phyloP scores from a whole-genome alignment of 2,888 invertebrate species.

The Labia minor region DNA sequence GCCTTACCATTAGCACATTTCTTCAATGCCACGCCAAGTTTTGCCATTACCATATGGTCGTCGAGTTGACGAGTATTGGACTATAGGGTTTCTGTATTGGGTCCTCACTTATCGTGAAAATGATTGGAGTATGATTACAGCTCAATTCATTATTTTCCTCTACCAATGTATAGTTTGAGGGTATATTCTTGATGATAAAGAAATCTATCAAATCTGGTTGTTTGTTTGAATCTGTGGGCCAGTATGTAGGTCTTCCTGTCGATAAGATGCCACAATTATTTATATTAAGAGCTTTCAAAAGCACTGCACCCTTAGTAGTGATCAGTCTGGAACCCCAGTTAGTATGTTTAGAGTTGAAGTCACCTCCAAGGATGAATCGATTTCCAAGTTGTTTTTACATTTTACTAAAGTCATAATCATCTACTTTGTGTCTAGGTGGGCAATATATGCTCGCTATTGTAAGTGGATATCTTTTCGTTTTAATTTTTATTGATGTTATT shows the following conservation, averaged over 20 bases:
- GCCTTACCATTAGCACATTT: background rate
- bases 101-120: background rate
- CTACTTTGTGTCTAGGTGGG: background rate
- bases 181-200: background rate
- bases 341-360: no score
- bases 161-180: background rate
- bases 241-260: background rate
- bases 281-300: background rate
- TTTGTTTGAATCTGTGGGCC: background rate
- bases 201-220: background rate
- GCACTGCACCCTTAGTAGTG: background rate
- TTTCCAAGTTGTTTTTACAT: slow-evolving; percentile 20
- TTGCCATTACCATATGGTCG: background rate
- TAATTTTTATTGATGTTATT: background rate
- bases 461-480: background rate
- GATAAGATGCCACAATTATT: background rate
- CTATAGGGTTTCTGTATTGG: background rate
- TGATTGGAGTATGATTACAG: background rate
- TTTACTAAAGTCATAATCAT: slow-evolving; percentile 21
- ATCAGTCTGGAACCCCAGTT: no score
- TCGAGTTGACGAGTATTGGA: background rate
- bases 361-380: slow-evolving; percentile 20
- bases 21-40: no score
- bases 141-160: background rate
- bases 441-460: background rate